A percentile compares a stretch with the other conserved stretches of the same genome.
phyloP scores from a whole-genome alignment of 2,113 vertebrate genomes.

The Perca flavescens region DNA sequence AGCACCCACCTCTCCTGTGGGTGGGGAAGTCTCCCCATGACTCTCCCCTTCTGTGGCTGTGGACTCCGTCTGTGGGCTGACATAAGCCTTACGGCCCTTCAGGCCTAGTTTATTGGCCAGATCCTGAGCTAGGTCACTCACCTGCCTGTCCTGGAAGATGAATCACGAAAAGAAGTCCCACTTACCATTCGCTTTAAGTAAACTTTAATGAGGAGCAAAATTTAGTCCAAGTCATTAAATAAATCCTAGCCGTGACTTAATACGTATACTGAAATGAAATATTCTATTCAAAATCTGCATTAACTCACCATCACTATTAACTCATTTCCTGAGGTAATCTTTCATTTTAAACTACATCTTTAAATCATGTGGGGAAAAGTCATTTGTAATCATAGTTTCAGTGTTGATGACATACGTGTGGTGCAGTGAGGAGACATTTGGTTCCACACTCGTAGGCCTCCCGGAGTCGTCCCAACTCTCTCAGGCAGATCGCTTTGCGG shows the following conservation, averaged over 20 bases:
- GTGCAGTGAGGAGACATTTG: conserved; percentile 92
- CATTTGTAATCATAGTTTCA: neutral
- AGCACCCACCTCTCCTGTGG: conserved; percentile 82
- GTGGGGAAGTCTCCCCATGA: conserved; percentile 76
- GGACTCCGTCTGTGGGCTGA: conserved; percentile 90
- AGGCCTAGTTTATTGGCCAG: conserved; percentile 96
- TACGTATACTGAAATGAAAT: neutral
- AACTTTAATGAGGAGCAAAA: neutral
- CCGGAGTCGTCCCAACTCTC: conserved; percentile 91
- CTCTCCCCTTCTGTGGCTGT: conserved; percentile 73
- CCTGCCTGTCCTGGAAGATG: conserved; percentile 89
- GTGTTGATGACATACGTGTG: conserved; percentile 86
- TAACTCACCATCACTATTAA: neutral
- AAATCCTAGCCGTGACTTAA: neutral
- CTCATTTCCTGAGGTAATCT: neutral
- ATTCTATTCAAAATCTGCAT: neutral
- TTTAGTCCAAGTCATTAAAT: neutral
- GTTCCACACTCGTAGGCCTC: conserved; percentile 97
- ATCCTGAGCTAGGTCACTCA: conserved; percentile 94
- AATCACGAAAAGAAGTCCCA: neutral
- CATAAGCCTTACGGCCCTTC: conserved; percentile 94
- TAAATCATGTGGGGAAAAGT: neutral
- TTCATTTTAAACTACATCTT: neutral
- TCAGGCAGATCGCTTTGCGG: conserved; percentile 92
- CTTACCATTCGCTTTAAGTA: neutral